phyloP scores from a whole-genome alignment of 2,888 invertebrate genomes.

The Endotricha flammealis region DNA sequence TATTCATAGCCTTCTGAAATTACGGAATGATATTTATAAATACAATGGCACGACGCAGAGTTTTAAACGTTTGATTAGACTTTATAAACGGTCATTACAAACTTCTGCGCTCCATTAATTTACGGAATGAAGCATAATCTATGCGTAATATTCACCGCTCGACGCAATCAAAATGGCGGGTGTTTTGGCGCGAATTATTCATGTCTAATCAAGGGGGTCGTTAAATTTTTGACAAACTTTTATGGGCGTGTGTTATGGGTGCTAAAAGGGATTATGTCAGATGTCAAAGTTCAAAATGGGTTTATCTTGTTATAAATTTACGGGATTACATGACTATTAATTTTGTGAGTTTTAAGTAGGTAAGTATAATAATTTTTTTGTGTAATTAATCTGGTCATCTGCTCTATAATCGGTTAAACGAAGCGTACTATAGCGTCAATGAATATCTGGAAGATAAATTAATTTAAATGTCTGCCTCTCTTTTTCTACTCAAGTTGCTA shows the following conservation, averaged over 20 bases:
- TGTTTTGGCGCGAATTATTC: conserved; percentile 11
- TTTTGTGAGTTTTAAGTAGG: no score
- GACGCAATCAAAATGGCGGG: conserved; percentile 6
- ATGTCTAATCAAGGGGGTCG: conserved; percentile 9
- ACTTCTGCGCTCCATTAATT: conserved; percentile 2
- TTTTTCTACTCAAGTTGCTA: no score
- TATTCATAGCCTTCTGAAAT: no score
- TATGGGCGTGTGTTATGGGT: not conserved
- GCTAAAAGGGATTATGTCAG: not conserved
- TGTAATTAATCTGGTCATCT: no score
- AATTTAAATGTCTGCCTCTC: no score
- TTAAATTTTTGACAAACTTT: not conserved
- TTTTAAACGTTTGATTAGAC: not conserved
- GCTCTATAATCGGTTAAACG: no score
- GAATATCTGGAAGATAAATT: no score
- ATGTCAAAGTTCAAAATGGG: not conserved
- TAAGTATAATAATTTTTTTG: no score
- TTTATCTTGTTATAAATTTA: not conserved
- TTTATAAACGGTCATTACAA: not conserved
- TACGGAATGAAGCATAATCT: conserved; percentile 10
- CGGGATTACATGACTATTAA: no score
- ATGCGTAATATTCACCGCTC: conserved; percentile 15
- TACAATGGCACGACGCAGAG: no score
- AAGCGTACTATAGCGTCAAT: no score
- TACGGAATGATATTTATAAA: no score